Evolutionary conservation across 2,888 invertebrate genomes (phyloP).

Genomic region (Drosophila tripunctata): DNA sequence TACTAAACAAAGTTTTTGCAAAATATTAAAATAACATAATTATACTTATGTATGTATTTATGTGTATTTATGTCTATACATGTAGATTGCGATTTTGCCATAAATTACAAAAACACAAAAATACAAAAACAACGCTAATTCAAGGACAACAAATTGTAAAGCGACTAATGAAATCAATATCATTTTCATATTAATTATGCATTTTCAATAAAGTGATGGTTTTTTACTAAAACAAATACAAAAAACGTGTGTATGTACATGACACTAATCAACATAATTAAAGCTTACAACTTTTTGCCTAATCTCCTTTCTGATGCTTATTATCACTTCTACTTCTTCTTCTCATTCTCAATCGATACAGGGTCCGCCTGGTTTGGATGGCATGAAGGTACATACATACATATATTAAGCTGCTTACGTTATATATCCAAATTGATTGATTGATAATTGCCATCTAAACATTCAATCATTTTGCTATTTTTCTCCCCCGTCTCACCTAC

Average conservation of each 20-base stretch:
- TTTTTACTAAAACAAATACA: constrained; percentile 68
- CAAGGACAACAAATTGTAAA: constrained; percentile 51
- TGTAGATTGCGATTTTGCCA: constrained; percentile 31
- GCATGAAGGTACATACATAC: constrained; percentile 99
- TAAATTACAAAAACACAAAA: constrained; percentile 4
- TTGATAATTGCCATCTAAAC: constrained; percentile 2
- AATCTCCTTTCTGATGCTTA: constrained; percentile 42
- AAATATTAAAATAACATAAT: constrained; percentile 45
- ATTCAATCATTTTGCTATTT: neutral
- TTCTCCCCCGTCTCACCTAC: neutral
- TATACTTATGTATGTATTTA: constrained; percentile 35
- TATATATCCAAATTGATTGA: constrained; percentile 3
- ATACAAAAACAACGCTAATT: constrained; percentile 9
- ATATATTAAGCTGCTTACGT: constrained; percentile 76
- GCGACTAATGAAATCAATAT: constrained; percentile 67
- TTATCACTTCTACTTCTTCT: constrained; percentile 42
- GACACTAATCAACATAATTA: neutral
- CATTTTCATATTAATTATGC: constrained; percentile 76
- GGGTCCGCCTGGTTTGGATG: constrained; percentile 97
- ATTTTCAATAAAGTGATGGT: constrained; percentile 79
- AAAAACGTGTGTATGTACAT: neutral
- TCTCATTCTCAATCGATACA: constrained; percentile 81
- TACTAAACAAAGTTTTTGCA: constrained; percentile 56
- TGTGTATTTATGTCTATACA: constrained; percentile 59
- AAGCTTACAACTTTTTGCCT: constrained; percentile 9